These are phyloP conservation scores for Penaeus japonicus DNA, from an alignment of 1,140 invertebrate genomes.

Conservation along the genomic window DNA sequence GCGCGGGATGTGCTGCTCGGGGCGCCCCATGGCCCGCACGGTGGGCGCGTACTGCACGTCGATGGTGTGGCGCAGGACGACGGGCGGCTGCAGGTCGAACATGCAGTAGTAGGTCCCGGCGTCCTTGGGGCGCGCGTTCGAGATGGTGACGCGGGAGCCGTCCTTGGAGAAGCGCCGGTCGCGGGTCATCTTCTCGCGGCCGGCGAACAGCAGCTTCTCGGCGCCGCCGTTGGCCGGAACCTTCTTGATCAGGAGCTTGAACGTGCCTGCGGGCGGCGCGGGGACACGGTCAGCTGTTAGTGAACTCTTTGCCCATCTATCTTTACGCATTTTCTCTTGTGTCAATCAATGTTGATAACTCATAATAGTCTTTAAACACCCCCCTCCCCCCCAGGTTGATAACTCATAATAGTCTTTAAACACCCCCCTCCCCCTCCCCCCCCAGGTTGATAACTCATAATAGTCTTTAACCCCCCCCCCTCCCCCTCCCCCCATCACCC, in stretches of 20 bases:
- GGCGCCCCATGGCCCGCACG: slow-evolving; percentile 19
- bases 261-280: too few relatives aligned
- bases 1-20: slow-evolving; percentile 14
- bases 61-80: slow-evolving; percentile 3
- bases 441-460: not conserved
- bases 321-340: too few relatives aligned
- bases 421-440: too few relatives aligned
- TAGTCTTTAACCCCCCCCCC: not conserved
- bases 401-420: not conserved
- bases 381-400: too few relatives aligned
- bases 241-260: too few relatives aligned
- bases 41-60: slow-evolving; percentile 36
- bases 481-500: too few relatives aligned
- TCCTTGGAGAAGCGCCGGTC: not conserved
- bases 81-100: slow-evolving; percentile 18
- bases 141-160: not conserved
- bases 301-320: too few relatives aligned
- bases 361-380: not conserved
- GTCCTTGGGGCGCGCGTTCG: not conserved
- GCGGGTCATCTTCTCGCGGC: not conserved
- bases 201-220: not conserved
- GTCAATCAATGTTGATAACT: not conserved
- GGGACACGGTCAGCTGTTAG: too few relatives aligned
- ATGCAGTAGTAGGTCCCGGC: slow-evolving; percentile 34
- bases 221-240: too few relatives aligned